Percentiles rank a stretch among this genome's conserved stretches.
Evolutionary conservation across 2,888 invertebrate genomes (phyloP).

Genomic region (Ophioninae sp.): DNA sequence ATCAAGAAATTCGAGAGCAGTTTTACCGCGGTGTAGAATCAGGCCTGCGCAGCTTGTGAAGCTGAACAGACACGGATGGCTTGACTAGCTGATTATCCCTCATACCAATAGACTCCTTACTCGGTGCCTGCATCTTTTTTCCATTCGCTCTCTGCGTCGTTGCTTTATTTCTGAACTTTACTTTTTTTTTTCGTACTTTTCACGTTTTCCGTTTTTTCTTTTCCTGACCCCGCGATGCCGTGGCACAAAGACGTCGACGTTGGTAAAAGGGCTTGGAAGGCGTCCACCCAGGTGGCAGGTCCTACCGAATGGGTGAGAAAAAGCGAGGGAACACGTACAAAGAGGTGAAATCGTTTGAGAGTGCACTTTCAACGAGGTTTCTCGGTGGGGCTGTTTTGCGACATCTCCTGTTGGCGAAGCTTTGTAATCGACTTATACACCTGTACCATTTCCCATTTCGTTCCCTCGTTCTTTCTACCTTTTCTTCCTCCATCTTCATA

Average conservation of each 20-base stretch:
- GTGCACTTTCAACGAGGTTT: conserved; percentile 3
- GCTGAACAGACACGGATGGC: conserved; percentile 28
- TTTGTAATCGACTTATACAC: conserved; percentile 43
- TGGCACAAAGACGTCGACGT: conserved; percentile 3
- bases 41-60: neutral
- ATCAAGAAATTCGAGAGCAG: neutral
- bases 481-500: neutral
- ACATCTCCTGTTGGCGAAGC: conserved; percentile 26
- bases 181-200: conserved; percentile 18
- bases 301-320: neutral
- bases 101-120: neutral
- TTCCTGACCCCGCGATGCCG: neutral
- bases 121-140: conserved; percentile 17
- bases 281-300: conserved; percentile 27
- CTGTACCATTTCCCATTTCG: neutral
- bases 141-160: conserved; percentile 19
- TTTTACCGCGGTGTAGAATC: conserved; percentile 2
- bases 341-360: conserved; percentile 26
- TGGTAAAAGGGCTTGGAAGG: conserved; percentile 26
- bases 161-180: neutral
- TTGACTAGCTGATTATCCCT: conserved; percentile 4
- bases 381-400: conserved; percentile 5
- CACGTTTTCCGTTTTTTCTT: neutral
- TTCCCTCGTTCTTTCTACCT: neutral
- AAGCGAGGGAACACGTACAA: conserved; percentile 12